Evolutionary conservation across 2,888 invertebrate species (phyloP), one percentile per base, ranked within the genome.

Genomic region (Panzeria rudis): DNA sequence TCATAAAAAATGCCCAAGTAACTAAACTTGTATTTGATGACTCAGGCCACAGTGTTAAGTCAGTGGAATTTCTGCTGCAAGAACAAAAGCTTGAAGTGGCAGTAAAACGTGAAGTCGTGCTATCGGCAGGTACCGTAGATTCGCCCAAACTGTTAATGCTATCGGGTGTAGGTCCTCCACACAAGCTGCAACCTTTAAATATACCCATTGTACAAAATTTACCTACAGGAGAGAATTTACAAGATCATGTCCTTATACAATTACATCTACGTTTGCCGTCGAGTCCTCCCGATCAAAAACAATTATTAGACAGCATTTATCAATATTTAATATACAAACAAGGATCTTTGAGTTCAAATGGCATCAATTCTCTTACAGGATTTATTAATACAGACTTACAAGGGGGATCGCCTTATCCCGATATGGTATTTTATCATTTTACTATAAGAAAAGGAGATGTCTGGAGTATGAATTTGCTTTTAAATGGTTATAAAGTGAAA

Each of bases 161-260:
- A 3, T 90, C 90, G 0, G 91, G 91, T 13, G 86, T 91, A n/a
- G 91, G 91, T 7, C 89, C 88, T 0, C 47, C 73, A 38, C 11
- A 80, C 0, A 87, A 88, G 47, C 73, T 91, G 0, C 50, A 86
- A n/a, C 61, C 87, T 20, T n/a, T 89, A 0, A 78, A 86, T 0
- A 89, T 91, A n/a, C 86, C 88, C 0, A 69, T 89, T 0, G 23
- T 89, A 1, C 83, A 88, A 9, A 82, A 89, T 71, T 71, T 90
- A 9, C 79, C 77, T 0, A 96, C 96, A 0, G 96, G 96, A 2
- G 93, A 95, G 87, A 96, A 97, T 89, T 93, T 97, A 0, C 96
- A 96, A 91, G 97, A 97, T 89, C 97, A 97, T 90, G 94, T 95
- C 17, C 95, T 94, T 0, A 93, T 95, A 1, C 87, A 87, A 17